A percentile compares a stretch with the other conserved stretches of the same genome.
Evolutionary conservation across 2,113 vertebrate species (phyloP).

Genomic region (Brevimyrus niger): DNA sequence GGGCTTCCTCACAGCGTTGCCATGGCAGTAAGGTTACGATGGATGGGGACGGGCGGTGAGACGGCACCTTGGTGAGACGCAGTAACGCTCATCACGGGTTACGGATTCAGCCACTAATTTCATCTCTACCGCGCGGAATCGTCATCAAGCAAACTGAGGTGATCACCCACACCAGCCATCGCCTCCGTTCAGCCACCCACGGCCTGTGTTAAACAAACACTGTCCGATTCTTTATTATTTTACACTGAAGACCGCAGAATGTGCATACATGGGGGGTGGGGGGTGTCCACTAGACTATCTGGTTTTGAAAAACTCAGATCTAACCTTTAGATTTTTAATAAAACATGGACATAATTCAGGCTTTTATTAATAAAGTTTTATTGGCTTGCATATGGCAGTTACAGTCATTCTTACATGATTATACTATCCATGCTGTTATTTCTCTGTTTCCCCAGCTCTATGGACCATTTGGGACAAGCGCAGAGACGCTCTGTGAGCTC

Average conservation of each 20-base stretch:
- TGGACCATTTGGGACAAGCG: not conserved
- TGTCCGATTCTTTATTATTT: not conserved
- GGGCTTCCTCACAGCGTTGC: not conserved
- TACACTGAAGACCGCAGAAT: not conserved
- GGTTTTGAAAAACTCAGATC: not conserved
- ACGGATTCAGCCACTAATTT: not conserved
- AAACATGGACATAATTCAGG: not conserved
- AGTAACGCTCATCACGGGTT: not conserved
- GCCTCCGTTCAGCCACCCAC: not conserved
- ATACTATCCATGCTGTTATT: not conserved
- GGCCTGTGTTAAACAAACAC: not conserved
- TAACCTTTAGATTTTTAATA: not conserved
- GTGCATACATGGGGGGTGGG: not conserved
- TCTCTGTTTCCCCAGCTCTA: not conserved
- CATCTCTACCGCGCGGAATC: not conserved
- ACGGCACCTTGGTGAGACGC: not conserved
- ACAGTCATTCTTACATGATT: not conserved
- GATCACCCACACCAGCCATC: not conserved
- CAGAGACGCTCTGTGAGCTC: conserved; percentile 8
- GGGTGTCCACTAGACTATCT: not conserved
- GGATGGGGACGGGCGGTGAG: not conserved
- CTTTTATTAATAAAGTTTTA: not conserved
- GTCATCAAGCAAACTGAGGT: not conserved
- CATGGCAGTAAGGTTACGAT: not conserved
- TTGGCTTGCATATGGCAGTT: not conserved